Base-by-base conservation (phyloP, 2,113 vertebrate genomes). In the Etia nguti region DNA sequence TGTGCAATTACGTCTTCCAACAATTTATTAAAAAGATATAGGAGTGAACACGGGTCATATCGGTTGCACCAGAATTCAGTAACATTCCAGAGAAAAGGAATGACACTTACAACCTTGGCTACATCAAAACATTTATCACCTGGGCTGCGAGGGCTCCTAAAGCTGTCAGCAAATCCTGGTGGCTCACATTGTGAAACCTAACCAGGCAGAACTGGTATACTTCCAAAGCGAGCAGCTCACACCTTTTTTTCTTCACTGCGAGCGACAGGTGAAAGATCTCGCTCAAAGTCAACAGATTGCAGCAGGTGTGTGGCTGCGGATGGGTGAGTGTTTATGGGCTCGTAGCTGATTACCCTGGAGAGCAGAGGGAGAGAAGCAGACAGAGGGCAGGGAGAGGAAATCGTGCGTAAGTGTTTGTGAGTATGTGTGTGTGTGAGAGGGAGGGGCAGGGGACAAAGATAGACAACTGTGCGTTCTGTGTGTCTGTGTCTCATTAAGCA, bases 261-360 rank as follows among this genome's bases (percentile, higher is more conserved):
- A 88, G 90, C 82, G 81, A 88, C 84, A 94, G 92, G 90, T 92
- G 90, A 94, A 84, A 75, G 84, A 82, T 84, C 80, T 15, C 2
- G 43, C 80, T 85, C 68, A 55, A 54, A 88, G 88, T 92, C 84
- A 88, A 92, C 92, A 88, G 89, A 92, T 89, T 90, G 90, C 82
- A 85, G 89, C 88, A 89, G 88, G 90, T 83, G 89, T 48, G 70
- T 15, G 57, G 82, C 79, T 68, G 86, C 7, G 83, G 82, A 84
- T 87, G 81, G 82, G 86, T 90, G 82, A 86, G n/a, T 75, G 87
- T 88, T 93, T 87, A 89, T 84, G 83, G 79, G 82, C 60, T 87
- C 68, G 29, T 77, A 31, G 88, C 86, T 90, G 87, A 94, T 94
- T 89, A 90, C 83, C 20, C 75, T 20, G 81, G 73, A 84, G 77